Evolutionary conservation across 2,888 invertebrate genomes (phyloP).

Genomic region (Drosophila fulvimacula): DNA sequence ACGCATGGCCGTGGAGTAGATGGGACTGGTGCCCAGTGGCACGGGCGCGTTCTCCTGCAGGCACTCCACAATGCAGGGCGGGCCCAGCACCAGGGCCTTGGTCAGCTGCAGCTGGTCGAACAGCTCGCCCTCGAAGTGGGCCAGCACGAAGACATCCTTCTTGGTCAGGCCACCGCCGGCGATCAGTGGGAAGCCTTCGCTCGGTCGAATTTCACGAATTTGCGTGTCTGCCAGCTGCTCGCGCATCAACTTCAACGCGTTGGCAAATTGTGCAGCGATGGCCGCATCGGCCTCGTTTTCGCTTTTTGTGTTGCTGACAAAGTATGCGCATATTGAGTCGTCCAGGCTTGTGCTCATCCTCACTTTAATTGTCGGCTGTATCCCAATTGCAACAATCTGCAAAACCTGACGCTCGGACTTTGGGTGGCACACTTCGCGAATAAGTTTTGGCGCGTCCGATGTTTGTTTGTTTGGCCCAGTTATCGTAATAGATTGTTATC

Average conservation of each 20-base stretch:
- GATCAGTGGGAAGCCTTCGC: slow-evolving; percentile 86
- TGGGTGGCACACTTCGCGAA: neutral
- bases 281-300: slow-evolving; percentile 38
- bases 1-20: slow-evolving; percentile 93
- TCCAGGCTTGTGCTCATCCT: slow-evolving; percentile 79
- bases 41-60: slow-evolving; percentile 89
- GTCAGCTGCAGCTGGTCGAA: slow-evolving; percentile 88
- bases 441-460: slow-evolving; percentile 41
- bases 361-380: neutral
- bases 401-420: neutral
- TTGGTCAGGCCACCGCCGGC: slow-evolving; percentile 87
- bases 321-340: slow-evolving; percentile 81
- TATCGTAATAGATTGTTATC: slow-evolving; percentile 17
- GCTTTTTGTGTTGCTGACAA: slow-evolving; percentile 68
- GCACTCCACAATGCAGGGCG: slow-evolving; percentile 91
- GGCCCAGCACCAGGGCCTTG: slow-evolving; percentile 92
- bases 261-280: slow-evolving; percentile 55
- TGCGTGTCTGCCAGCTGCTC: slow-evolving; percentile 80
- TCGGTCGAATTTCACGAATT: slow-evolving; percentile 88
- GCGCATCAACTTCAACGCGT: slow-evolving; percentile 67
- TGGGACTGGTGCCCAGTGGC: slow-evolving; percentile 90
- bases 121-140: slow-evolving; percentile 90
- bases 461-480: neutral
- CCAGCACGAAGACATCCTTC: slow-evolving; percentile 91
- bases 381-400: neutral